Base-by-base conservation (phyloP, 2,113 vertebrate genomes). In the Astur gentilis region DNA sequence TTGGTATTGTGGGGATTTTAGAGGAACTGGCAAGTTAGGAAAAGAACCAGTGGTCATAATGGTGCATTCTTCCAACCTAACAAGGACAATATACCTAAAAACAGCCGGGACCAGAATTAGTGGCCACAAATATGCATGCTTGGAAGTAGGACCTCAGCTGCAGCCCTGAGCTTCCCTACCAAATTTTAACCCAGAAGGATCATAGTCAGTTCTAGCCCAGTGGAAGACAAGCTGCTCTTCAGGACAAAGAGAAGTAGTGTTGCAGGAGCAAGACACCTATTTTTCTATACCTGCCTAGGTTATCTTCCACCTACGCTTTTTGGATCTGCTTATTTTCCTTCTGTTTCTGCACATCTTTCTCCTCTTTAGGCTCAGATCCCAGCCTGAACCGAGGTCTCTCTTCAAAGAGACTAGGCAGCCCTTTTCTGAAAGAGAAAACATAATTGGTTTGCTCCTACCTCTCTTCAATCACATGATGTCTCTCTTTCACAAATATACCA, bases 361-460 rank as follows among this genome's bases (percentile, higher is more conserved):
- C 49, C 40, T 93, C 49, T 60, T 84, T 10, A 54, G 42, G 19
- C 49, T 95, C 82, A 67, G 79, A 65, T 40, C 29, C n/a, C 36
- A 91, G 55, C 14, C 57, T 31, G 29, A 81, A 67, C 6, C 50
- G 66, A 83, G 52, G 58, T 67, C 40, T 96, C 19, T 89, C 78
- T 62, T 90, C 92, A 91, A 97, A 97, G 66, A 97, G 80, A 82
- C 64, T 88, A 36, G 81, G 82, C 45, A 93, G 93, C 66, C 83
- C 89, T 87, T 83, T 96, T 61, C 95, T 91, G 67, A 52, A 79
- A 76, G 23, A 60, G 31, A 91, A 78, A 83, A 67, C 31, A 54
- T 8, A 14, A 16, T 6, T 3, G 0, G 5, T 50, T 86, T 77
- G 40, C 27, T 89, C 13, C 55, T 40, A 12, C 61, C 13, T 42